Evolutionary conservation across 1,140 invertebrate genomes (phyloP).

Genomic region (Chionoecetes opilio): DNA sequence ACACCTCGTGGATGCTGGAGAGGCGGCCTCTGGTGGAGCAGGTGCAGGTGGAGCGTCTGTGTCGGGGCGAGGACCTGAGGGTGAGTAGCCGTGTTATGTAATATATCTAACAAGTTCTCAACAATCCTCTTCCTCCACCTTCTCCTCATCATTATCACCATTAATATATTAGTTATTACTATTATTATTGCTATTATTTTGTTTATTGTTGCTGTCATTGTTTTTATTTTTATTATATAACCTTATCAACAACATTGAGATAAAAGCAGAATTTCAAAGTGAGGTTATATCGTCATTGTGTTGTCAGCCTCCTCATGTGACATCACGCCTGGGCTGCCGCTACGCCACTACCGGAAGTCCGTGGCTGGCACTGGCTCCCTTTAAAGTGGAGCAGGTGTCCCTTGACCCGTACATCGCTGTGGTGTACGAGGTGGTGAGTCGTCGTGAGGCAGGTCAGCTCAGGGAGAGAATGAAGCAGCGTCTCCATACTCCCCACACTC

Average conservation of each 20-base stretch:
- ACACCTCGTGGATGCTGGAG: constrained; percentile 58
- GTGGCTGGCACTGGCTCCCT: constrained; percentile 84
- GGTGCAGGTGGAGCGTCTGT: constrained; percentile 83
- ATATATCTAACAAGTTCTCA: background rate
- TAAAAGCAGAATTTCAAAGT: background rate
- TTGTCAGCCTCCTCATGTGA: constrained; percentile 79
- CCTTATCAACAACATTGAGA: background rate
- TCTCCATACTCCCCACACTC: constrained; percentile 69
- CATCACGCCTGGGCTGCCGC: constrained; percentile 84
- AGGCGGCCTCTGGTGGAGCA: constrained; percentile 82
- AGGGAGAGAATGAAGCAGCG: constrained; percentile 82
- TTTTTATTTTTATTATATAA: background rate
- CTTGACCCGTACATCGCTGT: constrained; percentile 85
- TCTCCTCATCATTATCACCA: background rate
- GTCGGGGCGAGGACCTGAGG: constrained; percentile 84
- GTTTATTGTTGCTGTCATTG: background rate
- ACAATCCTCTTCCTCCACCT: background rate
- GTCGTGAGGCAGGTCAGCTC: constrained; percentile 85
- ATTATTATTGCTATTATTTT: background rate
- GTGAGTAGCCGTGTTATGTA: constrained; percentile 81
- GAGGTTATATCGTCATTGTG: background rate
- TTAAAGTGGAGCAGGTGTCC: constrained; percentile 85
- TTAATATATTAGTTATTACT: background rate
- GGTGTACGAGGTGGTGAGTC: constrained; percentile 85
- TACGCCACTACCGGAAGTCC: constrained; percentile 83